Evolutionary conservation across 1,140 invertebrate species (phyloP), one percentile per base, ranked within the genome.

Genomic region (Trachelipus rathkii): DNA sequence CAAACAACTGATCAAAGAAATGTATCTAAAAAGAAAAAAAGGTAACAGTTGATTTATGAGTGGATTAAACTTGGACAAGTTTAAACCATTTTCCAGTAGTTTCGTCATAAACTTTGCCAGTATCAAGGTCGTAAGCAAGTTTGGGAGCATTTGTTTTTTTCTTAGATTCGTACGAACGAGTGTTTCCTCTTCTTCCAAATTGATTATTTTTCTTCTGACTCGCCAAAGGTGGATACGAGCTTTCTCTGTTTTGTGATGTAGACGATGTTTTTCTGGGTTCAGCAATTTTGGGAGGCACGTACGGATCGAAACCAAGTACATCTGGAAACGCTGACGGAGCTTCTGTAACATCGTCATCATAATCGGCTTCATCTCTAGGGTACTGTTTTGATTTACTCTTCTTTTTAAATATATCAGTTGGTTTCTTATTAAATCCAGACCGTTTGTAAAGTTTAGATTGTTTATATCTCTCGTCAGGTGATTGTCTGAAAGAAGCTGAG

Each of bases 41-140:
- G 19, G 19, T 8, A 60, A 4, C 50, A 60, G 50, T 60, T 60
- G 11, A 60, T 60, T 60, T 24, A 13, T 11, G 43, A 45, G 13
- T 60, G 10, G 19, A 10, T 75, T 75, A 75, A 50, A 75, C 74
- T 43, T 82, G 82, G 60, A 82, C 77, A 8, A 83, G 78, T 67
- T 76, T 75, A 72, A 81, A 83, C 44, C 74, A 71, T 72, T 77
- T 77, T 3, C 82, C 82, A 13, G 82, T 82, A 10, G 53, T 66
- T 44, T 82, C 80, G 60, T 82, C 82, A 24, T 75, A 79, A 4
- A 83, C 77, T 76, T 80, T 78, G 7, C 82, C 82, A 15, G 66
- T 81, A 21, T 80, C 75, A 9, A 77, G 78, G 43, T 82, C 80
- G 23, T 82, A 67, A 10, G 68, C 66, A 24, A 82, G 66, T 44